Evolutionary conservation across 2,113 vertebrate genomes (phyloP), one percentile per base, ranked within the genome.

Genomic region (Leptosomus discolor): DNA sequence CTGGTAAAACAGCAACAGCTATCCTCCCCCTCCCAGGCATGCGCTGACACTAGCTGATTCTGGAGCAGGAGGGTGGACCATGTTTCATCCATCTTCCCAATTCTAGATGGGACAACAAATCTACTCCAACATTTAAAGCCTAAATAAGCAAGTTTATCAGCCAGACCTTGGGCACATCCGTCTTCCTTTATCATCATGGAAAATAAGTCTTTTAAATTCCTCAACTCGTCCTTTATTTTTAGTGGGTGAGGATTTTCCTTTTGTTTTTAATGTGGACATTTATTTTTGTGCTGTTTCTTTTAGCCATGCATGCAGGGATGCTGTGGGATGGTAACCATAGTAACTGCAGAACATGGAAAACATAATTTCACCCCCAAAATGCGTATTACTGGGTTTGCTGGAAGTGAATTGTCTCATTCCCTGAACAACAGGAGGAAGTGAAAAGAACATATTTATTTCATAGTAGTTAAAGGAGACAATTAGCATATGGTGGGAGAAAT

Each of bases 291-390:
- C 56, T 95, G 22, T 91, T 97, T 94, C 76, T 83, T 97, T 69
- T 65, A 97, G 80, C 80, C 30, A 11, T 84, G 51, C 56, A 57
- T 75, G 54, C 94, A 96, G 85, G 73, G 88, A 94, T 97, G 94
- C 94, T 94, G 96, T 97, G 88, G 94, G 75, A 94, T 96, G 80
- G 98, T 98, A 98, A 97, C 98, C 97, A 98, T 98, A 95, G 98
- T 81, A 98, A 98, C 98, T 75, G 39, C 67, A 97, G 97, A 97
- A 90, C 58, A 85, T 41, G 32, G 96, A 94, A 97, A 80, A 97
- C 19, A 54, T 97, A 73, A 97, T 97, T 98, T 97, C 89, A 97
- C 89, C 95, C 92, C 84, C 3, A 95, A 98, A 98, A 98, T 94
- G 92, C 94, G 45, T 97, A 97, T 97, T 94, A 89, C 70, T 85